A percentile compares a stretch with the other conserved stretches of the same genome.
phyloP scores from a whole-genome alignment of 1,140 invertebrate genomes.

The Pogonomyrmex barbatus region DNA sequence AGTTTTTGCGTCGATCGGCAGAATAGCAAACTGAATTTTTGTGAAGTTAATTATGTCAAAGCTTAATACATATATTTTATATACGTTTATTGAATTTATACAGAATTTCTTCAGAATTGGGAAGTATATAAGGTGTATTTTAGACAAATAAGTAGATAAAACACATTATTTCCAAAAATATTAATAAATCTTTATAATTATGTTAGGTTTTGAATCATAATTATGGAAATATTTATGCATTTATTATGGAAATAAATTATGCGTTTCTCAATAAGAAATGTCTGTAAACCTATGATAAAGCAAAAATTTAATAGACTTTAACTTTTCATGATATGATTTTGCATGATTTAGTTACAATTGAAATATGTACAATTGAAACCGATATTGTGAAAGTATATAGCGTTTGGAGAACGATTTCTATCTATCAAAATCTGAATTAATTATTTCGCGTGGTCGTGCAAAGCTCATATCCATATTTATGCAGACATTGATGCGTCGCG shows the following conservation, averaged over 20 bases:
- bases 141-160: not conserved
- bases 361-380: not conserved
- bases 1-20: not conserved
- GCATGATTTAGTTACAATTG: not conserved
- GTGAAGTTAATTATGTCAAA: slow-evolving; percentile 5
- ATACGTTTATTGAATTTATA: not conserved
- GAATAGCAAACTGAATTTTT: not conserved
- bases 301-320: not conserved
- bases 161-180: not conserved
- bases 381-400: not conserved
- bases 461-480: slow-evolving; percentile 44
- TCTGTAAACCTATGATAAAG: not conserved
- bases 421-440: slow-evolving; percentile 10
- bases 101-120: not conserved
- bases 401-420: not conserved
- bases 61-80: not conserved
- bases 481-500: slow-evolving; percentile 55
- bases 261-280: not conserved
- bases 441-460: slow-evolving; percentile 23
- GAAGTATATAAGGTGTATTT: not conserved
- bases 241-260: not conserved
- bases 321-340: not conserved
- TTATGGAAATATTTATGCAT: not conserved
- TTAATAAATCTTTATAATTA: slow-evolving; percentile 11
- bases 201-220: not conserved